Evolutionary conservation across 2,113 vertebrate genomes (phyloP).

Genomic region (Talpa occidentalis): DNA sequence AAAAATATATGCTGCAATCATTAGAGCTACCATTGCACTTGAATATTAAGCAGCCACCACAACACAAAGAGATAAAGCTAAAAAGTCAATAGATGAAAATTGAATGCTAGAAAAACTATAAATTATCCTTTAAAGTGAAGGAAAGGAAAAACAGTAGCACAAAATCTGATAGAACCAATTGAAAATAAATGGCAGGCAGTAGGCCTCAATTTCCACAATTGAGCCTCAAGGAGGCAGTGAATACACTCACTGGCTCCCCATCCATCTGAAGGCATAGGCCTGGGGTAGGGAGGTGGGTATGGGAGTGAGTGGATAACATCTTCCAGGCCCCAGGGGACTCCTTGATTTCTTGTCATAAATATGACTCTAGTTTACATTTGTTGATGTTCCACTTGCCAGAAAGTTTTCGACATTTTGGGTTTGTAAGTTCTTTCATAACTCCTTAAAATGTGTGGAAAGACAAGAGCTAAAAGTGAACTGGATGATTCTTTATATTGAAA

Average conservation of each 20-base stretch:
- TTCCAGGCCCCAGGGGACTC: neutral
- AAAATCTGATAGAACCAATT: neutral
- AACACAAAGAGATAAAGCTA: neutral
- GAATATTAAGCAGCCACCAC: neutral
- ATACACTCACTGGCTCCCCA: neutral
- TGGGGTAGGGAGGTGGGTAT: neutral
- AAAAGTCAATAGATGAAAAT: neutral
- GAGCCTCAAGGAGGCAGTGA: neutral
- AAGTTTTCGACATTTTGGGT: neutral
- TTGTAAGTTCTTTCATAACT: neutral
- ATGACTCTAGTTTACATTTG: neutral
- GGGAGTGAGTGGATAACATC: neutral
- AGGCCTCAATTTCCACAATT: neutral
- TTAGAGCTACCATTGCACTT: neutral
- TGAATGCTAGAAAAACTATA: neutral
- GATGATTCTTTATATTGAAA: conserved; percentile 43
- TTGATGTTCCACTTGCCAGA: neutral
- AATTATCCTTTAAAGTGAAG: neutral
- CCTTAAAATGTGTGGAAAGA: conserved; percentile 26
- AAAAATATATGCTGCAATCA: neutral
- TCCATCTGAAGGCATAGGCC: neutral
- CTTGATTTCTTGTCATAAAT: neutral
- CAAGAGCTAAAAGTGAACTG: neutral
- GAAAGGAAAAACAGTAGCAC: neutral
- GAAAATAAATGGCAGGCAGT: neutral